Base-by-base conservation (phyloP, 2,113 vertebrate species). In the Dipodomys merriami region DNA sequence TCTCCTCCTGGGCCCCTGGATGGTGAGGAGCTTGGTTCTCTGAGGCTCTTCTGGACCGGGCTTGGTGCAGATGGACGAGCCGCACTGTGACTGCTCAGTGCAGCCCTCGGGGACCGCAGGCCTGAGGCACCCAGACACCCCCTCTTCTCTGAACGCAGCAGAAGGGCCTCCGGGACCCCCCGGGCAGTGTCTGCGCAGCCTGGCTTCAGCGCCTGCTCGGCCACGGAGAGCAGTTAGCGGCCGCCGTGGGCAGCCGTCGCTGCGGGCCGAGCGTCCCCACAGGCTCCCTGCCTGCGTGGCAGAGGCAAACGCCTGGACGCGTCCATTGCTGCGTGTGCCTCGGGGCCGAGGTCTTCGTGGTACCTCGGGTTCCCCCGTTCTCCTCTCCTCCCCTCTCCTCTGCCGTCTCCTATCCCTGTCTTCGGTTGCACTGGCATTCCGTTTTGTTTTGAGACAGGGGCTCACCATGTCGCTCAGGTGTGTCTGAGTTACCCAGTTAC, bases 161-260 rank as follows among this genome's bases (percentile, higher is more conserved):
- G 39, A 44, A 74, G 53, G 64, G 8, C 44, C 8, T 23, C 13
- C 0, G 1, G 5, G 62, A 12, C 35, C 1, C 2, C 9, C 64
- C 80, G 60, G 60, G 3, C 27, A 1, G 10, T 33, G 67, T 10
- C 0, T 2, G 0, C 0, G 25, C 20, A 22, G 74, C 68, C 86
- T 83, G 57, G 33, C 9, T 44, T 10, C 19, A 4, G 44, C 27
- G 78, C 53, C 68, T 39, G 10, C 35, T 23, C 4, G 57, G 4
- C 0, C 1, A 5, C 23, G 49, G 76, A 1, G 35, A n/a, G 65
- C 67, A 60, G 4, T 57, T 86, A 96, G 18, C 72, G 0, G 83
- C 19, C 65, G 3, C 35, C 83, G 7, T 6, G 49, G 44, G 1
- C 0, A 0, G 29, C 91, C 71, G 90, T 19, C 72, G 7, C 4